Conservation (phyloP, 1,140 invertebrate genomes). For the Linepithema humile region DNA sequence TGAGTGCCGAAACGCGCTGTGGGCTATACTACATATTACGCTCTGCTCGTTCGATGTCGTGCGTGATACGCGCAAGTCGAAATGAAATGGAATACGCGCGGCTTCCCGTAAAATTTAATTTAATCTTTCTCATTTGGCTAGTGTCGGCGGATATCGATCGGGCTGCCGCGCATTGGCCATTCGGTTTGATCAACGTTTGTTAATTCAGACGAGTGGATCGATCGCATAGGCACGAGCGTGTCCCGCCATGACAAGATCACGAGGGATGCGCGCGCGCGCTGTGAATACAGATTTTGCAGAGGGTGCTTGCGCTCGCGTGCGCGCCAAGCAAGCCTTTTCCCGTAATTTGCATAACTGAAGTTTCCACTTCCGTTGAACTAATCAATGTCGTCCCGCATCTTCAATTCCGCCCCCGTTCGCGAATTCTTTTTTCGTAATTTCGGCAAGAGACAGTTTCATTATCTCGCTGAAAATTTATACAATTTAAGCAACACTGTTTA, state of each 20-base stretch:
- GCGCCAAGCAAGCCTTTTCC: no score
- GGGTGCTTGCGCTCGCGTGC: no score
- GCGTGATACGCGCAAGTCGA: constrained; percentile 29
- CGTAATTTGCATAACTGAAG: constrained; percentile 51
- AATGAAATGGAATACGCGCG: constrained; percentile 41
- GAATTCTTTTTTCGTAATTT: constrained; percentile 2
- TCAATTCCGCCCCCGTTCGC: constrained; percentile 30
- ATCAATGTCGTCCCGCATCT: constrained; percentile 47
- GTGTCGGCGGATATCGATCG: constrained; percentile 37
- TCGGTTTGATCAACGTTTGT: constrained; percentile 62
- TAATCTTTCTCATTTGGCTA: constrained; percentile 60
- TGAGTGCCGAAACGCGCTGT: constrained; percentile 20
- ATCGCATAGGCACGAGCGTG: constrained; percentile 34
- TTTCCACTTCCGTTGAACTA: constrained; percentile 44
- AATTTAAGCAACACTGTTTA: not conserved
- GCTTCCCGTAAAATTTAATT: constrained; percentile 64
- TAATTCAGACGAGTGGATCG: constrained; percentile 61
- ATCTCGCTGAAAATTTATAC: not conserved
- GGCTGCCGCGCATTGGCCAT: constrained; percentile 21
- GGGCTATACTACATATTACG: constrained; percentile 10
- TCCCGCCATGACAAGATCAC: constrained; percentile 50
- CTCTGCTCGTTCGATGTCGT: not conserved
- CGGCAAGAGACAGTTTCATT: constrained; percentile 20
- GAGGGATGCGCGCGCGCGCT: not conserved
- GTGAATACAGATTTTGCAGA: constrained; percentile 41